Evolutionary conservation across 1,140 invertebrate genomes (phyloP), one percentile per base, ranked within the genome.

Genomic region (Drosophila lini): DNA sequence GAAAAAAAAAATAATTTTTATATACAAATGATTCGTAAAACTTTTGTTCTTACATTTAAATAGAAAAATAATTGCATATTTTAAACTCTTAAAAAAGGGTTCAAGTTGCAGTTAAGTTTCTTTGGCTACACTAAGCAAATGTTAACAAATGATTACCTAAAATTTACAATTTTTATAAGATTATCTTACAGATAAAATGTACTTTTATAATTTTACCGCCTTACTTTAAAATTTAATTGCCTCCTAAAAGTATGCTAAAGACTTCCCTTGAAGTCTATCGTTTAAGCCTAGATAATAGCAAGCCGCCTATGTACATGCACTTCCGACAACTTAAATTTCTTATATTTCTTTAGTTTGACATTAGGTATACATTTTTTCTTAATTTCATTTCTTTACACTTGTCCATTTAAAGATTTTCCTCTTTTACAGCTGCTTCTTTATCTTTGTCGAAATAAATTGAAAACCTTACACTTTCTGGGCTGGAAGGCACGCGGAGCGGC

Each of bases 191-290:
- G 5, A 28, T 6, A 5, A 28, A 28, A 28, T 28, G 5, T 48
- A 44, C 2, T 28, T 16, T 31, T 0, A 16, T 48, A 31, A 19
- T 19, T 52, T 52, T 7, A 19, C 16, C 22, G 15, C 0, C n/a
- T 16, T 9, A 9, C 4, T 5, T 25, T 3, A 32, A 25, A 36
- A 28, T 61, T 15, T 3, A 15, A 31, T 19, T 40, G 22, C 10
- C 25, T 31, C 59, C 59, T 19, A 61, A 61, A 62, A 45, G 61
- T 62, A 28, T 45, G 57, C 11, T 5, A 34, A 25, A 2, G 7
- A 3, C 6, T 34, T 34, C 1, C 8, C 1, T 19, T 11, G 15
- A 36, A 36, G 3, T 15, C 16, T 22, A 53, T 36, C 15, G 0
- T 15, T 22, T 4, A 53, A 22, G 16, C 32, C 19, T 53, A 36